phyloP scores from a whole-genome alignment of 1,140 invertebrate species.

The Papilio aristodemus region DNA sequence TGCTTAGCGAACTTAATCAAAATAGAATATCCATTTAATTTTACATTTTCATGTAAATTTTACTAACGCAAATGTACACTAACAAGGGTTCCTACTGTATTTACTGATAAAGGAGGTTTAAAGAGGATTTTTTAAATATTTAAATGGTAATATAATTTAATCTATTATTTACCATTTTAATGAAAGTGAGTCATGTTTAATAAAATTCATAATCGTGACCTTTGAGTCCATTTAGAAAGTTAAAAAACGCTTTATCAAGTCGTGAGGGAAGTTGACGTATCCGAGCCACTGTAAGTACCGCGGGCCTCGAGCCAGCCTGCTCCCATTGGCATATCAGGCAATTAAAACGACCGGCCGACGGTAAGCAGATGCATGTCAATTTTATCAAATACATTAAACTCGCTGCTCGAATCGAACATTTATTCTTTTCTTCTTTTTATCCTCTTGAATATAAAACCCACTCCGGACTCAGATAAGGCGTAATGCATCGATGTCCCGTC shows the following conservation, averaged over 20 bases:
- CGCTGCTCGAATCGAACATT: conserved; percentile 62
- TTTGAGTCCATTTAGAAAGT: conserved; percentile 37
- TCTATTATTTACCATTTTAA: neutral
- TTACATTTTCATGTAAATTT: no score
- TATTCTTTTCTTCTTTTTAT: conserved; percentile 60
- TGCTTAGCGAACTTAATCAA: no score
- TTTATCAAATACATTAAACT: conserved; percentile 79
- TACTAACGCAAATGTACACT: no score
- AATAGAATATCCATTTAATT: no score
- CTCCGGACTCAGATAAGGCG: conserved; percentile 67
- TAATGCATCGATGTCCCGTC: conserved; percentile 65
- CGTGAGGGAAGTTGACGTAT: conserved; percentile 59
- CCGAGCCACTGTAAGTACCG: conserved; percentile 51
- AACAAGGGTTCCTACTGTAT: no score
- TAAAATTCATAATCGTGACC: conserved; percentile 39
- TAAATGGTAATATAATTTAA: neutral
- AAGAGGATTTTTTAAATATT: no score
- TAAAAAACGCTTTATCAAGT: conserved; percentile 46
- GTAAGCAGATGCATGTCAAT: conserved; percentile 73
- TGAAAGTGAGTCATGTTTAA: conserved; percentile 21
- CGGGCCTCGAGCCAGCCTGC: conserved; percentile 37
- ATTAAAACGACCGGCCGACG: conserved; percentile 62
- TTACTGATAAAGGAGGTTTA: no score
- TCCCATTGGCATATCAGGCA: conserved; percentile 66
- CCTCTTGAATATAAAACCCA: conserved; percentile 53